Base-by-base conservation (phyloP, 1,140 invertebrate species). In the Ostrea edulis region DNA sequence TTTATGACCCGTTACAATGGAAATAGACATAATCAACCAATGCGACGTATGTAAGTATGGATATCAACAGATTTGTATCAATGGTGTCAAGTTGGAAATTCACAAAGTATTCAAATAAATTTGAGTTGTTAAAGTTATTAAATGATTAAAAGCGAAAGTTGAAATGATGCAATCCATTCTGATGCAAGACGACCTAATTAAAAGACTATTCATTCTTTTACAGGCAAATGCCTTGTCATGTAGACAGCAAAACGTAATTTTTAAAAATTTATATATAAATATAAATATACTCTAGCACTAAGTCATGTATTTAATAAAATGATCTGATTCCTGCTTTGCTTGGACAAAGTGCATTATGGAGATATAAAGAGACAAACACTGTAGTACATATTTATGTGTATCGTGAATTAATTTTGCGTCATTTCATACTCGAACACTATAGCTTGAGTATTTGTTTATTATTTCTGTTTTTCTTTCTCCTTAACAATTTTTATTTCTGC, bases 141-240 rank as follows among this genome's bases (percentile, higher is more conserved):
- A 44, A 44, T 44, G 35, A 5, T 77, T 77, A 14, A 77, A 35
- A 77, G 9, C 25, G 25, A 25, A 77, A 29, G 11, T 77, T 77
- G 68, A 77, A 77, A 77, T 77, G 68, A 77, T 77, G 68, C 68
- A 77, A 77, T 35, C 29, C 25, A 29, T 77, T 77, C 68, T 77
- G 25, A 35, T 77, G 68, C 68, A 25, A 29, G 9, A 29, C 20
- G 29, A 9, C 4, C 11, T 12, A 9, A 29, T 12, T 71, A 29
- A 68, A 68, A 5, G 12, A 77, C 9, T 11, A n/a, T 62, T 77
- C 29, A 14, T 77, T 77, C 25, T 77, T 77, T 77, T 77, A 77
- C 68, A 77, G 68, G 68, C 68, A 77, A 77, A 77, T 77, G 68
- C 68, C 68, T 77, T 77, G 68, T 77, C 68, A 77, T 77, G 68